Conservation (phyloP, 1,140 invertebrate species). For the Trialeurodes vaporariorum region DNA sequence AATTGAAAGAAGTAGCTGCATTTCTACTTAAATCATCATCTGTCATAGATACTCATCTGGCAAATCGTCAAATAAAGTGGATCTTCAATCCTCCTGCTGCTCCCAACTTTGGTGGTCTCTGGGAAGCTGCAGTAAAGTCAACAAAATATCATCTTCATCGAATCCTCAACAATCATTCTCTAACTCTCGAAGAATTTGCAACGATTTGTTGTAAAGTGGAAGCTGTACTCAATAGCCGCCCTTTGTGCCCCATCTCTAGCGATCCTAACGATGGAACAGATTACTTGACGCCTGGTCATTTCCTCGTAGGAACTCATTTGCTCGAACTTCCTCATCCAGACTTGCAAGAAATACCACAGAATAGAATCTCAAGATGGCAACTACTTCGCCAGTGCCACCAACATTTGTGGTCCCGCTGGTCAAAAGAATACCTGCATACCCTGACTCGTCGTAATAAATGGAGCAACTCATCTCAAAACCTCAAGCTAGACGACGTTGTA, state of each 20-base stretch:
- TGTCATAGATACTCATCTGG: too few relatives aligned
- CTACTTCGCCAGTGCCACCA: conserved; percentile 17
- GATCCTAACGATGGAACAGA: conserved; percentile 26
- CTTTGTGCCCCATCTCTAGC: conserved; percentile 27
- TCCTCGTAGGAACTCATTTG: conserved; percentile 22
- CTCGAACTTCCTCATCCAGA: conserved; percentile 12
- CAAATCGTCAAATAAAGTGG: too few relatives aligned
- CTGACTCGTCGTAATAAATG: conserved; percentile 28
- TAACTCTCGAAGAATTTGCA: conserved; percentile 29
- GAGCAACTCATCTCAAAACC: too few relatives aligned
- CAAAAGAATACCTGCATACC: conserved; percentile 23
- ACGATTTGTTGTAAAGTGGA: conserved; percentile 29
- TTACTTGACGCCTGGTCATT: conserved; percentile 29
- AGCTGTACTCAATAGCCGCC: conserved; percentile 32
- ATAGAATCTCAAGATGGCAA: conserved; percentile 20
- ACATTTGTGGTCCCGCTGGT: conserved; percentile 27
- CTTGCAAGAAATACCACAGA: conserved; percentile 11
- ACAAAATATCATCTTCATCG: too few relatives aligned
- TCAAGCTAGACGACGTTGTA: too few relatives aligned
- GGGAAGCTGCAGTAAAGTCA: too few relatives aligned
- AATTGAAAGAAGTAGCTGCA: too few relatives aligned
- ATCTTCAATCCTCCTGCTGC: too few relatives aligned
- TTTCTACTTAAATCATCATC: too few relatives aligned
- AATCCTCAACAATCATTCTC: conserved; percentile 2
- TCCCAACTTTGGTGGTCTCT: too few relatives aligned